Conservation (phyloP, 23 tunicate genomes). For the Aplidium turbinatum region DNA sequence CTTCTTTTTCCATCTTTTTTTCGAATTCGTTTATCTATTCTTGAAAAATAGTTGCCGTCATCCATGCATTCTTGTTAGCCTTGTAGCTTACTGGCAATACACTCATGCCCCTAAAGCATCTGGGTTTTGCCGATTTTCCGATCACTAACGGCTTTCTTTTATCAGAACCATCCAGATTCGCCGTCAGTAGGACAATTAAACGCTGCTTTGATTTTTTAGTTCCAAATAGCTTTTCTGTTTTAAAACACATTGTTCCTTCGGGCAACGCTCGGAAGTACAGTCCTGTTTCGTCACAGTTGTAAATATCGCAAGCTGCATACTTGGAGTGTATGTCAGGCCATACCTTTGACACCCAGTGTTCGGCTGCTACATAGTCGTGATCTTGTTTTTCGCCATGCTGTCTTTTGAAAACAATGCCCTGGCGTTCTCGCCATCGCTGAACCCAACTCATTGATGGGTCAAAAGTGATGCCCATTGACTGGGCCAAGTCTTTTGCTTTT, state of each 20-base stretch:
- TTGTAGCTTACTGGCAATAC: conserved; percentile 7
- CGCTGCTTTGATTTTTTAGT: conserved; percentile 22
- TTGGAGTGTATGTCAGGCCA: conserved; percentile 31
- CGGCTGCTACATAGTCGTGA: conserved; percentile 8
- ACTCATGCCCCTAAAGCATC: conserved; percentile 12
- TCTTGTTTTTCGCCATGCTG: conserved; percentile 21
- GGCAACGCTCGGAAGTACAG: conserved; percentile 17
- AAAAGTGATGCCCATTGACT: conserved; percentile 20
- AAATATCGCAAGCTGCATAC: conserved; percentile 27
- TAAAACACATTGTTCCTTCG: conserved; percentile 17
- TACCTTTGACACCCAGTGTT: conserved; percentile 26
- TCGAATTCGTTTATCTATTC: conserved; percentile 11
- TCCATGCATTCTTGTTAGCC: conserved; percentile 14
- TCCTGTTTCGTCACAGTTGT: conserved; percentile 41
- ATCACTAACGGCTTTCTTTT: conserved; percentile 25
- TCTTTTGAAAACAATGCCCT: conserved; percentile 26
- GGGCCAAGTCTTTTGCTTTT: conserved; percentile 37
- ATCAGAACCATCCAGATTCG: conserved; percentile 39
- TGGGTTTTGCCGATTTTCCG: conserved; percentile 18
- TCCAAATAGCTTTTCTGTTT: conserved; percentile 29
- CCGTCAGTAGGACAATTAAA: conserved; percentile 15
- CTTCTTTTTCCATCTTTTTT: background rate
- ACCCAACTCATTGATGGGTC: conserved; percentile 30
- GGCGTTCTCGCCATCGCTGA: conserved; percentile 19
- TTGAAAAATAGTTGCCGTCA: conserved; percentile 18